Evolutionary conservation across 2,113 vertebrate genomes (phyloP).

Genomic region (Syngnathoides biaculeatus): DNA sequence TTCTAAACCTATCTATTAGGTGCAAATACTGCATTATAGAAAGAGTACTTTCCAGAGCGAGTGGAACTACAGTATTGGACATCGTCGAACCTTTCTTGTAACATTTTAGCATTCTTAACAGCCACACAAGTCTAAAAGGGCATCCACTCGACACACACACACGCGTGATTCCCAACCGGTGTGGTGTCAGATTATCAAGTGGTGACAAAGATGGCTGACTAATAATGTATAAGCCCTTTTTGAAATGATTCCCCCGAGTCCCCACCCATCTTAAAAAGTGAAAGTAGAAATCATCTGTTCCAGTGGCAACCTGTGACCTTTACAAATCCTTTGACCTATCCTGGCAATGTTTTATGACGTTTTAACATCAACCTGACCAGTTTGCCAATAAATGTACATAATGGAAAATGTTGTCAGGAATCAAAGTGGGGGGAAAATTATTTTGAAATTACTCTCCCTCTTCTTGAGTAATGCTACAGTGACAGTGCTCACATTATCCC

Average conservation of each 20-base stretch:
- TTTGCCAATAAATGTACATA: background rate
- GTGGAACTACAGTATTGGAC: background rate
- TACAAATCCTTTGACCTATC: background rate
- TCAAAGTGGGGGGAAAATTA: background rate
- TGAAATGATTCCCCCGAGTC: background rate
- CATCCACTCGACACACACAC: background rate
- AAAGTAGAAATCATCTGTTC: background rate
- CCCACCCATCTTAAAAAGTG: background rate
- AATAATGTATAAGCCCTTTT: background rate
- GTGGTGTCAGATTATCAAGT: background rate
- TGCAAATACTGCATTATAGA: background rate
- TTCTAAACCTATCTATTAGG: too few species aligned
- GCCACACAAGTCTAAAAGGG: background rate
- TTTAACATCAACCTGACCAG: background rate
- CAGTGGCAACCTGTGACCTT: background rate
- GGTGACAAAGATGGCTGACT: background rate
- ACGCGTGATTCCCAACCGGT: background rate
- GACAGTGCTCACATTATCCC: background rate
- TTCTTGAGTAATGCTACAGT: background rate
- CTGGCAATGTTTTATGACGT: background rate
- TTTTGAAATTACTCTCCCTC: background rate
- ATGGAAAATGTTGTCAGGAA: background rate
- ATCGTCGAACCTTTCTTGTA: background rate
- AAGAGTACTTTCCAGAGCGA: too few species aligned
- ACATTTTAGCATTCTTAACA: background rate